Percentiles rank a stretch among this genome's conserved stretches.
phyloP scores from a whole-genome alignment of 2,797 vertebrate genomes.

The Bovichtus diacanthus region DNA sequence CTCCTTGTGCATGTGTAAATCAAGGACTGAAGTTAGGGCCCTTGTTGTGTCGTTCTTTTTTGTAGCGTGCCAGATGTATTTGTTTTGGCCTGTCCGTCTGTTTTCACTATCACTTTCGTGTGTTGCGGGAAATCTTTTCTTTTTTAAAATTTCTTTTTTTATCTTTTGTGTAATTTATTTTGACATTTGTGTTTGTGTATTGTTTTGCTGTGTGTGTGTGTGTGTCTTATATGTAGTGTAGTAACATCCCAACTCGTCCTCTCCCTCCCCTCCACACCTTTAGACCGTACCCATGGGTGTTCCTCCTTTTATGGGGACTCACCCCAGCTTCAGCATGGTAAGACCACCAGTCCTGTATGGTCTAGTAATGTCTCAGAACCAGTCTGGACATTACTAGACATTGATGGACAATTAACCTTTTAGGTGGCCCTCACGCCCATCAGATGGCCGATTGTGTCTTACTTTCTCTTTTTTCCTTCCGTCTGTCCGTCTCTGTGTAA shows the following conservation, averaged over 20 bases:
- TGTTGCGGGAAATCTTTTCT: conserved; percentile 11
- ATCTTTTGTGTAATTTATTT: not conserved
- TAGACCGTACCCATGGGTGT: conserved; percentile 83
- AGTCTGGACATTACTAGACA: conserved; percentile 67
- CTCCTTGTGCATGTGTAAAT: conserved; percentile 49
- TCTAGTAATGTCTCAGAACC: conserved; percentile 60
- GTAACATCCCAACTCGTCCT: conserved; percentile 81
- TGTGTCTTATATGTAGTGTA: conserved; percentile 71
- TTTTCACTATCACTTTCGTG: conserved; percentile 12
- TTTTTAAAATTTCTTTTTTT: too few species aligned
- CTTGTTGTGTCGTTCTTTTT: conserved; percentile 33
- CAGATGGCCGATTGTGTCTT: conserved; percentile 29
- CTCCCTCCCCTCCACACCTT: conserved; percentile 74
- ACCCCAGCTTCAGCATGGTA: conserved; percentile 94
- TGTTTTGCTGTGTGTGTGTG: conserved; percentile 57
- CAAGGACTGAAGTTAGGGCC: conserved; percentile 14
- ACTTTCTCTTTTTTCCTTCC: conserved; percentile 44
- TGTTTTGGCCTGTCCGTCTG: conserved; percentile 16
- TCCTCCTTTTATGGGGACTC: conserved; percentile 86
- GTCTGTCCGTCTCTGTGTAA: conserved; percentile 75
- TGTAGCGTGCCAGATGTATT: conserved; percentile 20
- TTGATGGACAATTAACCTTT: conserved; percentile 66
- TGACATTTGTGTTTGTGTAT: conserved; percentile 21
- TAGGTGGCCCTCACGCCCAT: conserved; percentile 48
- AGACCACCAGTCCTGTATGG: conserved; percentile 80